phyloP scores from a whole-genome alignment of 2,113 vertebrate species.

The Odocoileus virginianus region DNA sequence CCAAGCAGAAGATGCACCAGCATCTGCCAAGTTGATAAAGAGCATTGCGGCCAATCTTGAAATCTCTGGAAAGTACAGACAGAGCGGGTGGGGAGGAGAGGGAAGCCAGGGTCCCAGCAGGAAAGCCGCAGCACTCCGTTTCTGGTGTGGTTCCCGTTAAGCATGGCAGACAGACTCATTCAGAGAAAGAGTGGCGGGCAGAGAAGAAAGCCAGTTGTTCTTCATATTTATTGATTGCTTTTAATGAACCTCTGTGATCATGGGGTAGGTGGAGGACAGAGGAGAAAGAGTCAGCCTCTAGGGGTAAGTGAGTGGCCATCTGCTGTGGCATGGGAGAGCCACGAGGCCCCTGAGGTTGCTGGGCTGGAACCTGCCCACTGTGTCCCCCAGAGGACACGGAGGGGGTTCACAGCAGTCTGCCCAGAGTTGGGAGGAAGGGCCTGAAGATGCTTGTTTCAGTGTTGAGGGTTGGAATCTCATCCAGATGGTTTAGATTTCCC shows the following conservation, averaged over 20 bases:
- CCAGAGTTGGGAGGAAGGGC: neutral
- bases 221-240: constrained; percentile 58
- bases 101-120: neutral
- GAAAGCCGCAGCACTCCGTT: neutral
- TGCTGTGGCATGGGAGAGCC: neutral
- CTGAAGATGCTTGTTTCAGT: neutral
- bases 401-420: too few species aligned
- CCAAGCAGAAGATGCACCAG: constrained; percentile 23
- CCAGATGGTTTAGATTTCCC: neutral
- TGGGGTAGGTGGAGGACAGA: neutral
- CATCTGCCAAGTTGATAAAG: constrained; percentile 58
- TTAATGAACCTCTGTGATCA: constrained; percentile 31
- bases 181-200: neutral
- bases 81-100: neutral
- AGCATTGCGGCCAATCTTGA: neutral
- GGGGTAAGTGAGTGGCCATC: neutral
- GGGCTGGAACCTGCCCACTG: neutral
- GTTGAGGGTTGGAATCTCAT: neutral
- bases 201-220: constrained; percentile 46
- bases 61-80: constrained; percentile 30
- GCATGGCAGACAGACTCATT: constrained; percentile 26
- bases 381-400: neutral
- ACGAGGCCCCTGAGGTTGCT: neutral
- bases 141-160: neutral
- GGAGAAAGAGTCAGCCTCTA: neutral